A percentile compares a stretch with the other conserved stretches of the same genome.
Conservation (phyloP, 2,113 vertebrate genomes). For the Labrus mixtus region DNA sequence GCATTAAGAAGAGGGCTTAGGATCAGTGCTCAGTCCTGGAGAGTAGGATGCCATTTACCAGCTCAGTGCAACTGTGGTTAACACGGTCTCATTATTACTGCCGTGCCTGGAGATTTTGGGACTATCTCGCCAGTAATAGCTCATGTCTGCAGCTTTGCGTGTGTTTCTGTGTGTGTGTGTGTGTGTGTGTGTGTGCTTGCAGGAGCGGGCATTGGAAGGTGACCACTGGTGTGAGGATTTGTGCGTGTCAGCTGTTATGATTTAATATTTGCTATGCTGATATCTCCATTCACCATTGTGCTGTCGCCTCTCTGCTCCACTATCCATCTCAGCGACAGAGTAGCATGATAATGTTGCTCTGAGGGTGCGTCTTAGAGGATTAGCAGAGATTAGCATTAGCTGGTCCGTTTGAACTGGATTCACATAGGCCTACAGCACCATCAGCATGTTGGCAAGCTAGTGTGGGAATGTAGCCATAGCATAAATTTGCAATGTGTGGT, state of each 20-base stretch:
- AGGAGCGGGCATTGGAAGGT: slow-evolving; percentile 21
- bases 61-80: slow-evolving; percentile 60
- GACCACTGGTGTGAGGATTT: slow-evolving; percentile 46
- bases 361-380: slow-evolving; percentile 70
- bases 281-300: slow-evolving; percentile 50
- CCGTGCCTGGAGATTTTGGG: slow-evolving; percentile 38
- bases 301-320: slow-evolving; percentile 26
- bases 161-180: neutral
- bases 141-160: slow-evolving; percentile 27
- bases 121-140: slow-evolving; percentile 37
- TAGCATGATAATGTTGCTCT: slow-evolving; percentile 60
- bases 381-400: slow-evolving; percentile 80
- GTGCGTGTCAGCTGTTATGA: slow-evolving; percentile 29
- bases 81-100: slow-evolving; percentile 52
- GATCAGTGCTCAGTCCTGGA: slow-evolving; percentile 53
- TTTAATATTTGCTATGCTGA: slow-evolving; percentile 46
- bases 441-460: slow-evolving; percentile 53
- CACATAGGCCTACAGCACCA: slow-evolving; percentile 46
- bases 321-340: slow-evolving; percentile 54
- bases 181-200: neutral
- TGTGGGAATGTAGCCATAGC: slow-evolving; percentile 31
- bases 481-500: slow-evolving; percentile 33
- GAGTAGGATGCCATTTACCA: slow-evolving; percentile 56
- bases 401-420: slow-evolving; percentile 73
- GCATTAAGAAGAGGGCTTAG: slow-evolving; percentile 63